Conservation (phyloP, 2,113 vertebrate species). For the Phoxinus phoxinus region DNA sequence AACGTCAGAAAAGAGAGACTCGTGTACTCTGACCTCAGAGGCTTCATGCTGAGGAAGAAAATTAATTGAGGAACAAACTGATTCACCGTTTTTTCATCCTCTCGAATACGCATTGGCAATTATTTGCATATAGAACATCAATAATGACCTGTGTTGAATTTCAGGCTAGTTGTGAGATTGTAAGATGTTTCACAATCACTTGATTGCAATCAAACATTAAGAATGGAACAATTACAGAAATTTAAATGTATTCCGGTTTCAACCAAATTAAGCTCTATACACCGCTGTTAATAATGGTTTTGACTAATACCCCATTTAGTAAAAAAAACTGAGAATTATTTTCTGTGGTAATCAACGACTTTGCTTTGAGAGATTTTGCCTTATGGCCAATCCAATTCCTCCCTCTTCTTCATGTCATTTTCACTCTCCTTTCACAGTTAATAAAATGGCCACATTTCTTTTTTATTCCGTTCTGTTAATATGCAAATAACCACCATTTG, state of each 20-base stretch:
- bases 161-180: constrained; percentile 18
- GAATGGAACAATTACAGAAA: background rate
- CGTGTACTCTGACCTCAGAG: background rate
- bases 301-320: background rate
- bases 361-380: background rate
- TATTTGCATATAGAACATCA: background rate
- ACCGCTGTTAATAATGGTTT: background rate
- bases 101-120: background rate
- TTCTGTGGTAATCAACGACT: background rate
- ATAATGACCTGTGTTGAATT: background rate
- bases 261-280: background rate
- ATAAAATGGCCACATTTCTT: background rate
- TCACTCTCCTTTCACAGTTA: background rate
- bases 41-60: background rate
- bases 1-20: background rate
- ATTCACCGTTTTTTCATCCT: background rate
- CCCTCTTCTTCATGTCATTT: background rate
- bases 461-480: background rate
- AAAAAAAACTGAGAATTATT: background rate
- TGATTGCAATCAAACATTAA: constrained; percentile 32
- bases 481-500: constrained; percentile 1
- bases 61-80: background rate
- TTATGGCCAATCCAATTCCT: background rate
- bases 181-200: background rate
- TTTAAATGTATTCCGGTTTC: background rate